Evolutionary conservation across 2,797 vertebrate species (phyloP), one percentile per base, ranked within the genome.

Genomic region (Eleutherodactylus coqui): DNA sequence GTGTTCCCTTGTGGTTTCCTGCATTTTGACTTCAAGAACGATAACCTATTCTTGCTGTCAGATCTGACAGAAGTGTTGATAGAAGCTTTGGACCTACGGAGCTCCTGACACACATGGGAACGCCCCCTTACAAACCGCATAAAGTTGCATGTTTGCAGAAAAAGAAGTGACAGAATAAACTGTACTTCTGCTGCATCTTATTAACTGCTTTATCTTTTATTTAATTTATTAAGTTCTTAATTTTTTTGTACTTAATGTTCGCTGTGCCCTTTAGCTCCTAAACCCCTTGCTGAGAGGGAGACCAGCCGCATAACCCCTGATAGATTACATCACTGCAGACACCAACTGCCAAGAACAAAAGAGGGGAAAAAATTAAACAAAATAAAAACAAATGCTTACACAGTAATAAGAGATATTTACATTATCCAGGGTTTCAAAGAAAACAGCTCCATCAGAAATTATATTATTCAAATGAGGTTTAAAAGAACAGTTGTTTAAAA

Each of bases 291-390:
- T 85, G 88, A 84, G 80, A 88, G 87, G 0, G 45, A 88, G 88
- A 38, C 84, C 1, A 49, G 90, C 86, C 90, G 88, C 89, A 87
- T 91, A 91, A 91, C 92, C 90, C 88, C 2, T 88, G 83, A 43
- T 24, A 62, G 86, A 91, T 93, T 90, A 93, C 92, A 83, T 94
- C 93, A 94, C 90, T 9, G 0, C 79, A 87, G 92, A 91, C 92
- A 91, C 91, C 90, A 86, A 89, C 89, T 90, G 78, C 87, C 87
- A 88, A 89, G 1, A 90, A 92, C 84, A 69, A 90, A 93, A 91
- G 64, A 73, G 34, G 36, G 41, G 27, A 86, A 86, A 79, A 64
- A 69, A 79, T 19, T 27, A 81, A 81, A 86, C 70, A 81, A 86
- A 86, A 86, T 81, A 86, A 81, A 86, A 87, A 83, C 64, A 83